These are phyloP conservation scores for Orthosia gracilis DNA, from an alignment of 2,888 invertebrate genomes.

Conservation along the genomic window DNA sequence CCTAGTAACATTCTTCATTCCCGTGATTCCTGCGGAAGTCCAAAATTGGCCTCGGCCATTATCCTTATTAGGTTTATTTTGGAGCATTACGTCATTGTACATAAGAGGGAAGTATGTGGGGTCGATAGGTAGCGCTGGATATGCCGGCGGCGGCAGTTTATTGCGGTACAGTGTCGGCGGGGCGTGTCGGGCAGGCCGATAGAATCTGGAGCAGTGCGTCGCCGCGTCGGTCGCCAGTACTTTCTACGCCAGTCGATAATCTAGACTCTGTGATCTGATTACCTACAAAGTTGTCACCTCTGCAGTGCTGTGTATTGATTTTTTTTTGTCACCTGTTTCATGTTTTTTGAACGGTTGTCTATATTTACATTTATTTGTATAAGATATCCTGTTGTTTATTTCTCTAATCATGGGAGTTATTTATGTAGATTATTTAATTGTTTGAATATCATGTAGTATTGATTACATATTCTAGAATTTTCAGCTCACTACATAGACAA, in stretches of 20 bases:
- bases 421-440: background rate
- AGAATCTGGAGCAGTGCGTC: slow-evolving; percentile 72
- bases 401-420: background rate
- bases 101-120: slow-evolving; percentile 72
- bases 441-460: background rate
- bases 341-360: slow-evolving; percentile 19
- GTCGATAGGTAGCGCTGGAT: slow-evolving; percentile 68
- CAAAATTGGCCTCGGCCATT: slow-evolving; percentile 74
- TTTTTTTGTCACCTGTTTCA: slow-evolving; percentile 18
- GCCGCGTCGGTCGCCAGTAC: slow-evolving; percentile 54
- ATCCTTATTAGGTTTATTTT: slow-evolving; percentile 90
- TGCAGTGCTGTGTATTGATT: slow-evolving; percentile 71
- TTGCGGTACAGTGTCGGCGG: slow-evolving; percentile 64
- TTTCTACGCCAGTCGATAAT: slow-evolving; percentile 69
- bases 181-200: slow-evolving; percentile 55
- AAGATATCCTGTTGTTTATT: background rate
- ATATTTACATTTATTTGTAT: slow-evolving; percentile 11
- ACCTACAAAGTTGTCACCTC: slow-evolving; percentile 59
- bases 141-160: slow-evolving; percentile 72
- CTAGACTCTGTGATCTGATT: slow-evolving; percentile 64
- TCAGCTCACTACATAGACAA: background rate
- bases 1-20: slow-evolving; percentile 30
- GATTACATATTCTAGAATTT: background rate
- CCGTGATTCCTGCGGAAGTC: slow-evolving; percentile 71
- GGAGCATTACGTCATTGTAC: slow-evolving; percentile 90